phyloP scores from a whole-genome alignment of 2,797 vertebrate genomes.

The Octomys mimax region DNA sequence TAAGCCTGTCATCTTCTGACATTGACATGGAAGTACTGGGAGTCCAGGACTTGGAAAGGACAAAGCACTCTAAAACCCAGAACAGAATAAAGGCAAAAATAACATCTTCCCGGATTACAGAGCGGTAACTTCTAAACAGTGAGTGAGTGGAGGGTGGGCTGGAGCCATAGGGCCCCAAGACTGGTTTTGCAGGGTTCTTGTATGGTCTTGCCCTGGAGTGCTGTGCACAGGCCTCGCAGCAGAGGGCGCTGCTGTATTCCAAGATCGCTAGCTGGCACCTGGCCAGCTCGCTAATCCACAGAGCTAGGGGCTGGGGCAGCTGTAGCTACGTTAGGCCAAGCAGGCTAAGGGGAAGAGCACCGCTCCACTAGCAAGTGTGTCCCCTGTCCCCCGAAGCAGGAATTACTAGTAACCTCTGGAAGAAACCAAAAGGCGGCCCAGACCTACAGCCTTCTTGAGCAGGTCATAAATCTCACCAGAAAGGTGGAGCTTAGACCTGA shows the following conservation, averaged over 20 bases:
- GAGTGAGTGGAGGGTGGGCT: background rate
- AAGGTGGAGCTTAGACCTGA: background rate
- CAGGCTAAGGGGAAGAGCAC: background rate
- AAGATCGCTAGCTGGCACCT: background rate
- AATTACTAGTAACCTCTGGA: background rate
- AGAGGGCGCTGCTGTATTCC: slow-evolving; percentile 80
- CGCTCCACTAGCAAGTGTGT: background rate
- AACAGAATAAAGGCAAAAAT: background rate
- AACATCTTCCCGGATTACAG: slow-evolving; percentile 5
- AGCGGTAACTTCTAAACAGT: slow-evolving; percentile 42
- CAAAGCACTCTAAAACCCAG: background rate
- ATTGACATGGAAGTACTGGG: background rate
- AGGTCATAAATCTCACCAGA: background rate
- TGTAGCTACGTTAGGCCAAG: background rate
- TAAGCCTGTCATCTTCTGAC: background rate
- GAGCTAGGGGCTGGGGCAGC: background rate
- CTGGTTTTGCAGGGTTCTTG: background rate
- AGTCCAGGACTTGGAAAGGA: slow-evolving; percentile 6
- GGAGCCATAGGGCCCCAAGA: too few species aligned
- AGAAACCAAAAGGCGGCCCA: background rate
- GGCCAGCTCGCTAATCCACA: background rate
- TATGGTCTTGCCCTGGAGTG: slow-evolving; percentile 1
- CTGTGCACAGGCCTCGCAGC: slow-evolving; percentile 38
- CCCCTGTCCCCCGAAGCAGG: background rate
- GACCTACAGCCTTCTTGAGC: background rate